Evolutionary conservation across 1,140 invertebrate genomes (phyloP), one percentile per base, ranked within the genome.

Genomic region (Drosophila teissieri): DNA sequence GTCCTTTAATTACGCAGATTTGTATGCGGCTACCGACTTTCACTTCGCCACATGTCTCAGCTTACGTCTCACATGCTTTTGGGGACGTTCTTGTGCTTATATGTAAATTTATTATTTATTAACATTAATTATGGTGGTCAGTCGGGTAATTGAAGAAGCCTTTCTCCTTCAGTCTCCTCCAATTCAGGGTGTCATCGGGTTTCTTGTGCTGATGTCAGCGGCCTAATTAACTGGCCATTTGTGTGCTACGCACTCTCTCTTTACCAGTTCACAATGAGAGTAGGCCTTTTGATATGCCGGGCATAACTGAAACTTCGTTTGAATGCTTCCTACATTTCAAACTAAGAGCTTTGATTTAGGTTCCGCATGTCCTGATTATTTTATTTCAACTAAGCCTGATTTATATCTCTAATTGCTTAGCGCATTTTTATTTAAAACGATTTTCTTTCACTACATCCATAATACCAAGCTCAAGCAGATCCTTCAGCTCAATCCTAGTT

Each of bases 51-150:
- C 62, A 61, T 67, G 56, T 65, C 80, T 75, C 70, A 67, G 78
- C 64, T 77, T 79, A 64, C 75, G 63, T 62, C 75, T 85, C 78
- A 73, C 81, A 80, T 68, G 62, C 22, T 53, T 45, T 49, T 37
- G 53, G 55, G 34, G 24, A 51, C 56, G 68, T 51, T 79, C 73
- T 65, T 88, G 68, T 51, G 76, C 73, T 65, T 88, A 65, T 86
- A 86, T 86, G 83, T 88, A 86, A 86, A 86, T 86, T 86, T 86
- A 86, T 86, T 86, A 86, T 86, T 86, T 86, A 86, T 86, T 86
- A 86, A 68, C 83, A 86, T 89, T 89, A 89, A 86, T 86, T 86
- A 86, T 86, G 84, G 84, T 77, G 83, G 70, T 69, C 76, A 77
- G 62, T 49, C 31, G 46, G 22, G 74, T 86, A 86, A 86, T 86